A percentile compares a stretch with the other conserved stretches of the same genome.
These are phyloP conservation scores for Sialia sialis DNA, from an alignment of 2,113 vertebrate species.

Conservation along the genomic window DNA sequence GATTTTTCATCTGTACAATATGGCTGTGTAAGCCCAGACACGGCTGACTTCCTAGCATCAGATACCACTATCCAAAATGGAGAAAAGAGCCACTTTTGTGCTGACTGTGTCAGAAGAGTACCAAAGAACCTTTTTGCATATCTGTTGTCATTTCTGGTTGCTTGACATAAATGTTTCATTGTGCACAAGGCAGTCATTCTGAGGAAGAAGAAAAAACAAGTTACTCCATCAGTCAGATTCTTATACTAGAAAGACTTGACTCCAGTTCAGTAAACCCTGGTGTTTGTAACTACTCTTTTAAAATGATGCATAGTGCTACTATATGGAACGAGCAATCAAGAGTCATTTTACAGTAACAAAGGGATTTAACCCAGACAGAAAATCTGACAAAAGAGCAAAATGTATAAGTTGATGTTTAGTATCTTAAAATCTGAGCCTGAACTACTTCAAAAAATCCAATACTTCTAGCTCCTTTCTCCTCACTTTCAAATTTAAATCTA, in stretches of 20 bases:
- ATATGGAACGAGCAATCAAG: background rate
- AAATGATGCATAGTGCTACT: background rate
- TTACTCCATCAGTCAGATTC: background rate
- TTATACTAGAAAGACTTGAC: background rate
- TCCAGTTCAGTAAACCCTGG: background rate
- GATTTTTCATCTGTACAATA: conserved; percentile 60
- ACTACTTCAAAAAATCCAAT: background rate
- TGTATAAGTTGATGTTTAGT: background rate
- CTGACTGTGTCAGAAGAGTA: background rate
- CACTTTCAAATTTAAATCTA: background rate
- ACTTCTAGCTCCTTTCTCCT: background rate
- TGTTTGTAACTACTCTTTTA: background rate
- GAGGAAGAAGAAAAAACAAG: background rate
- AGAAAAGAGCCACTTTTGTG: conserved; percentile 27
- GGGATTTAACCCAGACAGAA: background rate
- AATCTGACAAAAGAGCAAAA: background rate
- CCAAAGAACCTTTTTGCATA: background rate
- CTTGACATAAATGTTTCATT: conserved; percentile 51
- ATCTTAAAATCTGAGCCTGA: background rate
- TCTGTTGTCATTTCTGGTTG: conserved; percentile 14
- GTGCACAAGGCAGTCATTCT: conserved; percentile 69
- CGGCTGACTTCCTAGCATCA: background rate
- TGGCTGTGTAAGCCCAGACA: conserved; percentile 12
- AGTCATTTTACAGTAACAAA: background rate
- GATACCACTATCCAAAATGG: background rate